Base-by-base conservation (phyloP, 2,797 vertebrate species). In the Ispidina lecontei region DNA sequence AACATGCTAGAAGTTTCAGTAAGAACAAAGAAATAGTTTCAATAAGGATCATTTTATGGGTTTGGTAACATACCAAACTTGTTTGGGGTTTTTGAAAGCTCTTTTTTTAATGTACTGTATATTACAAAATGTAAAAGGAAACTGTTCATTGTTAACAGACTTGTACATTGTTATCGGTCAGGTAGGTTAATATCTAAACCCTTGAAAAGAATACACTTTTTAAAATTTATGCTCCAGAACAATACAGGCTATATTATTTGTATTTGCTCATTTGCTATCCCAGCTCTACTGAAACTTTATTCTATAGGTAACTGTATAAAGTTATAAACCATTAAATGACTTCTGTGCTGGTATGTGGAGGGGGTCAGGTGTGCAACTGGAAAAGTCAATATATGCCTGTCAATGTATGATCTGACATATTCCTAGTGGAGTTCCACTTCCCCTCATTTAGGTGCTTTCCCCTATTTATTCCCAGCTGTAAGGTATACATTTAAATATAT, bases 161-260 rank as follows among this genome's bases (percentile, higher is more conserved):
- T 4, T 14, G 12, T 54, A 49, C 35, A 47, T 33, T 75, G 52
- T 88, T 96, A 91, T 79, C 41, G 5, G 10, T 6, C 59, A 31
- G 14, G 37, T 69, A 67, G 35, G 58, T 79, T 95, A 47, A 86
- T 94, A 68, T 46, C 35, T 82, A 95, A 89, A n/a, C 54, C 72
- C 12, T 37, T 82, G 22, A 77, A 93, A 95, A 90, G 29, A 75
- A 60, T 44, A 33, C 19, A 59, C 2, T 86, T 91, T 58, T 14
- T 54, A 54, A 44, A 44, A 60, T 83, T 85, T 84, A 70, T 80
- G 37, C 28, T 91, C 19, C 47, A 46, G 60, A 84, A 68, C 55
- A 60, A 84, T 74, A 51, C 7, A 79, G 60, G 49, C 59, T 72
- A 31, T 59, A 43, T 85, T 85, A 14, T 39, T 47, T 6, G 17